Conservation (phyloP, 2,113 vertebrate genomes). For the Promerops cafer region DNA sequence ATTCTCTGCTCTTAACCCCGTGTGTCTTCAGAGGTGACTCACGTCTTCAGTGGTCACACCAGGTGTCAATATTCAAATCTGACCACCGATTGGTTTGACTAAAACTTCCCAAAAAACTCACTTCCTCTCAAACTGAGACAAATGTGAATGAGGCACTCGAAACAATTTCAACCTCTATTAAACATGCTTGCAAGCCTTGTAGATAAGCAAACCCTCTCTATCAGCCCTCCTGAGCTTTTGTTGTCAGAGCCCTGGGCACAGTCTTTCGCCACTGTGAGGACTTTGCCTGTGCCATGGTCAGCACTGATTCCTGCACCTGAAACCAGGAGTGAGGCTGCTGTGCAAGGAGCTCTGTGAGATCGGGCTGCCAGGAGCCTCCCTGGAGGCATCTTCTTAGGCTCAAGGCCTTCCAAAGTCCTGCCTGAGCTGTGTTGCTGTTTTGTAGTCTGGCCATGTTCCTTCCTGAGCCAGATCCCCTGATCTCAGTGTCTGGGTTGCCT, state of each 20-base stretch:
- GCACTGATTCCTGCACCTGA: background rate
- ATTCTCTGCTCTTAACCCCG: no score
- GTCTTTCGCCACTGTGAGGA: background rate
- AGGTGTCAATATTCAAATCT: no score
- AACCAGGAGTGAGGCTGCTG: background rate
- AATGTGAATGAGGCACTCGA: background rate
- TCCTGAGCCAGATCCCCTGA: background rate
- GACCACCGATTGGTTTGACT: no score
- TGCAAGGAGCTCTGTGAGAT: background rate
- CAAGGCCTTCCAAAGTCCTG: background rate
- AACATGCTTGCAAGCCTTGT: background rate
- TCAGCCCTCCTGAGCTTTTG: background rate
- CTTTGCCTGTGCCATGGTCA: background rate
- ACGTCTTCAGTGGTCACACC: no score
- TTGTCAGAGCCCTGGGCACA: background rate
- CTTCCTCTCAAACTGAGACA: no score
- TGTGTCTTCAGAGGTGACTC: no score
- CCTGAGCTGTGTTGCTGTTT: background rate
- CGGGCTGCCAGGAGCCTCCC: accelerated
- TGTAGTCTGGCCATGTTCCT: background rate
- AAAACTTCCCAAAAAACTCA: no score
- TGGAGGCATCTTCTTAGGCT: background rate
- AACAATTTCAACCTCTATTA: background rate
- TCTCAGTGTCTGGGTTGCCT: background rate
- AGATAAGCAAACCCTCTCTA: background rate